A percentile compares a stretch with the other conserved stretches of the same genome.
phyloP scores from a whole-genome alignment of 2,888 invertebrate genomes.

The Ormyrus rosae region DNA sequence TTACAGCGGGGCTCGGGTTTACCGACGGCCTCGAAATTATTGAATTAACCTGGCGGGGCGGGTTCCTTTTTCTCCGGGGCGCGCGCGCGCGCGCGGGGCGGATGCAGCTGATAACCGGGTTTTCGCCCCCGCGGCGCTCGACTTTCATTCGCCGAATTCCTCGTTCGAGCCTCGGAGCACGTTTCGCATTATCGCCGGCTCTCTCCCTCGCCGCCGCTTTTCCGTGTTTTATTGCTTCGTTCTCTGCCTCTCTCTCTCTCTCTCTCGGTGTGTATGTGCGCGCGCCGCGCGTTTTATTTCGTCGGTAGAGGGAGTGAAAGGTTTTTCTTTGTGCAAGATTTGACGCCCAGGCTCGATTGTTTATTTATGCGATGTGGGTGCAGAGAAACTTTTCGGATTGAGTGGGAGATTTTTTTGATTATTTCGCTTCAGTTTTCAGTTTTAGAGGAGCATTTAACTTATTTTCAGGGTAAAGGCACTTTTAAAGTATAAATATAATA shows the following conservation, averaged over 20 bases:
- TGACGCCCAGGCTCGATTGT: slow-evolving; percentile 2
- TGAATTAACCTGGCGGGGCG: slow-evolving; percentile 42
- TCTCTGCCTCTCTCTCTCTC: neutral
- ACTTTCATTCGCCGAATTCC: slow-evolving; percentile 64
- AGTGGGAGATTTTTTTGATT: too few relatives aligned
- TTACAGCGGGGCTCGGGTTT: slow-evolving; percentile 6
- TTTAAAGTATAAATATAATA: too few relatives aligned
- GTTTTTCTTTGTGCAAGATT: neutral
- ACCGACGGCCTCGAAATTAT: slow-evolving; percentile 51
- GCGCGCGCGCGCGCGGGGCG: neutral
- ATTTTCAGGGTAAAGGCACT: too few relatives aligned
- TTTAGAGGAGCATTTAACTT: too few relatives aligned
- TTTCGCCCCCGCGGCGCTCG: slow-evolving; percentile 28
- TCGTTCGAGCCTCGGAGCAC: slow-evolving; percentile 68
- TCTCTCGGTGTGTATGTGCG: neutral
- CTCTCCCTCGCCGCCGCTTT: slow-evolving; percentile 55
- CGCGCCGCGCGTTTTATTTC: slow-evolving; percentile 9
- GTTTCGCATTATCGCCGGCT: slow-evolving; percentile 68
- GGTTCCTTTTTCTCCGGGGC: neutral
- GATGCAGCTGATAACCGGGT: slow-evolving; percentile 48
- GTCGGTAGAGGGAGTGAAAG: neutral
- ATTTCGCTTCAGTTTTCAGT: too few relatives aligned
- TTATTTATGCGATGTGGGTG: neutral
- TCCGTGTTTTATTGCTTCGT: neutral
- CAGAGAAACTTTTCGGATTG: too few relatives aligned